phyloP scores from a whole-genome alignment of 2,113 vertebrate genomes.

The Oncorhynchus masou region DNA sequence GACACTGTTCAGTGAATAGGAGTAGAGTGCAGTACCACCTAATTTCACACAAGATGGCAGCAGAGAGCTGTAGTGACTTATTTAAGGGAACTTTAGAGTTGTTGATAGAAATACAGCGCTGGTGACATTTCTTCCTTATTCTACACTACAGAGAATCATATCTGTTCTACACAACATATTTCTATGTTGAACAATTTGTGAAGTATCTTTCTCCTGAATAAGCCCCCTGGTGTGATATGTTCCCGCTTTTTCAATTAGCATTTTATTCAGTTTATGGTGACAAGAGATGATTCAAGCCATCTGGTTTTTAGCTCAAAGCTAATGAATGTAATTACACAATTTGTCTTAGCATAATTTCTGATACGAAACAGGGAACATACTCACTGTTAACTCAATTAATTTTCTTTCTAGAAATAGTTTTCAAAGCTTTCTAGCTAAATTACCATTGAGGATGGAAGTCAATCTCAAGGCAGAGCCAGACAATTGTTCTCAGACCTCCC shows the following conservation, averaged over 20 bases:
- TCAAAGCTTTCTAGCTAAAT: not conserved
- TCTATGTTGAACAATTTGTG: not conserved
- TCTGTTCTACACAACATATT: not conserved
- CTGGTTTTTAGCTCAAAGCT: not conserved
- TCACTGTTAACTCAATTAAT: not conserved
- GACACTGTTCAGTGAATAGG: not conserved
- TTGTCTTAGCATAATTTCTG: not conserved
- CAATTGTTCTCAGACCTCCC: too few species aligned
- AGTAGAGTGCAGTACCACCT: not conserved
- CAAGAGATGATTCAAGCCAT: not conserved
- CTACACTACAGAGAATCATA: not conserved
- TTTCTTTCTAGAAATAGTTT: not conserved
- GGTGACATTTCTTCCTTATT: too few species aligned
- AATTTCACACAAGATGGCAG: constrained; percentile 22
- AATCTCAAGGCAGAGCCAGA: not conserved
- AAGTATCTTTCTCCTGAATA: not conserved
- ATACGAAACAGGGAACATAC: not conserved
- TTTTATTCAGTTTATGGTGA: not conserved
- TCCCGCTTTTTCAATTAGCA: not conserved
- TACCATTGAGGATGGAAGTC: not conserved
- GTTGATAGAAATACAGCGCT: too few species aligned
- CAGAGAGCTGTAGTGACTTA: not conserved
- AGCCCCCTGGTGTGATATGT: not conserved
- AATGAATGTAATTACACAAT: not conserved
- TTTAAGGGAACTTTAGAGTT: not conserved